phyloP scores from a whole-genome alignment of 2,888 invertebrate species.

The Adelphocoris suturalis region DNA sequence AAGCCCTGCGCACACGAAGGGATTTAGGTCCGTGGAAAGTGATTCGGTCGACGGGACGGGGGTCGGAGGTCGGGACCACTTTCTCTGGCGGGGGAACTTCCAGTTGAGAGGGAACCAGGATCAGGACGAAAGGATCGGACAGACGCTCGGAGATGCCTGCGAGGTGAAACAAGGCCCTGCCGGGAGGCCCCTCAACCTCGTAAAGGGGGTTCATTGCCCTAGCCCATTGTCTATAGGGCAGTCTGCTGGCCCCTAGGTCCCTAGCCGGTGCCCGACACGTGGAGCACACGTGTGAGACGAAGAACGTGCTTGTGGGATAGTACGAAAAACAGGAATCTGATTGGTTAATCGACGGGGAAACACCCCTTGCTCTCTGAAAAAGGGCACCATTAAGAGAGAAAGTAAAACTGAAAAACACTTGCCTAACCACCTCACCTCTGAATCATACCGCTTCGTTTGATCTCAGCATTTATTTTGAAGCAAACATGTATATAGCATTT shows the following conservation, averaged over 20 bases:
- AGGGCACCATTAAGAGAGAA: too few species aligned
- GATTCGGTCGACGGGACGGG: conserved; percentile 17
- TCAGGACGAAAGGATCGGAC: conserved; percentile 51
- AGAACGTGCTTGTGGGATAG: neutral
- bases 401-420: too few species aligned
- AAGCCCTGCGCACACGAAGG: conserved; percentile 7
- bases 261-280: conserved; percentile 55
- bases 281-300: conserved; percentile 59
- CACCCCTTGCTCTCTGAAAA: too few species aligned
- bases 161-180: conserved; percentile 40
- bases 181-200: conserved; percentile 45
- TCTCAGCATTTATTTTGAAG: too few species aligned
- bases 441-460: too few species aligned
- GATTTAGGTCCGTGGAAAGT: conserved; percentile 54
- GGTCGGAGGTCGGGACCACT: conserved; percentile 64
- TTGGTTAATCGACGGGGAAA: neutral
- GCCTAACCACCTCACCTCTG: too few species aligned
- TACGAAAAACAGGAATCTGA: neutral
- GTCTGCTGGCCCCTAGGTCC: conserved; percentile 60
- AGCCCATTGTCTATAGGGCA: conserved; percentile 68
- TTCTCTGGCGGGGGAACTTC: conserved; percentile 36
- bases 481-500: too few species aligned
- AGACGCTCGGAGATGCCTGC: conserved; percentile 36
- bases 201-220: conserved; percentile 61
- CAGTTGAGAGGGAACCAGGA: conserved; percentile 40